A percentile compares a stretch with the other conserved stretches of the same genome.
phyloP scores from a whole-genome alignment of 1,140 invertebrate genomes.

The Orchestia grillus region DNA sequence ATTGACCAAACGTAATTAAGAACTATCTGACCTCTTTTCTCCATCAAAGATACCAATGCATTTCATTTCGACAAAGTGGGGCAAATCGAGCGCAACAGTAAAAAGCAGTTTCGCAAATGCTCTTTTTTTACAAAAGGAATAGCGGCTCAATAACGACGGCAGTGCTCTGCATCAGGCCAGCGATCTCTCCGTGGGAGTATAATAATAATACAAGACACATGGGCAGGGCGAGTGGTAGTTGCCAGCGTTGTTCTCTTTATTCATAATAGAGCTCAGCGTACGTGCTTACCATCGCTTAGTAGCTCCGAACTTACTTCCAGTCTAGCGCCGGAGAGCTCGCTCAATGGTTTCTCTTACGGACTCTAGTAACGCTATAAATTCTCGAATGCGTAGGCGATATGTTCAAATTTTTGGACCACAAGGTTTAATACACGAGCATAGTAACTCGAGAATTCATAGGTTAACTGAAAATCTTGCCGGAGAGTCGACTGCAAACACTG shows the following conservation, averaged over 20 bases:
- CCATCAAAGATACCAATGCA: neutral
- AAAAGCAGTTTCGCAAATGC: neutral
- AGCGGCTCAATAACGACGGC: neutral
- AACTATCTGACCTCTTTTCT: neutral
- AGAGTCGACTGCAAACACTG: neutral
- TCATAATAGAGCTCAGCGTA: conserved; percentile 39
- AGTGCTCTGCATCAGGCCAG: neutral
- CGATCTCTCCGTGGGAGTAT: conserved; percentile 43
- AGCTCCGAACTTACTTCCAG: conserved; percentile 35
- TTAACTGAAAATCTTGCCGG: neutral
- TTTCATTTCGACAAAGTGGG: neutral
- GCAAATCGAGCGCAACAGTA: neutral
- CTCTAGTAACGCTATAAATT: neutral
- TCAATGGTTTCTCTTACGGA: neutral
- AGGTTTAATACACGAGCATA: neutral
- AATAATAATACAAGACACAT: conserved; percentile 38
- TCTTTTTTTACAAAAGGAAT: neutral
- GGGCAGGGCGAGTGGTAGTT: neutral
- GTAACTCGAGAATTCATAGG: neutral
- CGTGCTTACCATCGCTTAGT: conserved; percentile 42
- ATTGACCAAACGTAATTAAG: neutral
- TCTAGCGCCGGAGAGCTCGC: neutral
- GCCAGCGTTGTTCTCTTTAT: conserved; percentile 1
- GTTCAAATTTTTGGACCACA: neutral
- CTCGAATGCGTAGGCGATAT: neutral